Evolutionary conservation across 1,140 invertebrate genomes (phyloP).

Genomic region (Brachionus angularis): DNA sequence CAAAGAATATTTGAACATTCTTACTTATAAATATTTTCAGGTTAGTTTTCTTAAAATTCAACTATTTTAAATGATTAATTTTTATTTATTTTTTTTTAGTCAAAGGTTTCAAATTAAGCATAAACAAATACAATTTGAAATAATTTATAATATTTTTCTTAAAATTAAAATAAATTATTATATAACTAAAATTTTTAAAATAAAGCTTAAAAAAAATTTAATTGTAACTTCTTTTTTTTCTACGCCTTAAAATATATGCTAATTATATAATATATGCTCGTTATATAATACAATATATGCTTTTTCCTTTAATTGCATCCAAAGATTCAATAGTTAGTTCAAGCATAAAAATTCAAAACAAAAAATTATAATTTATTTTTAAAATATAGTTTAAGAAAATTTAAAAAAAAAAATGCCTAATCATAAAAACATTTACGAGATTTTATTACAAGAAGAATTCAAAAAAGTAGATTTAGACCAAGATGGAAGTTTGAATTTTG

Average conservation of each 20-base stretch:
- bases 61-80: too few relatives aligned
- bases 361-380: background rate
- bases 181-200: too few relatives aligned
- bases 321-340: too few relatives aligned
- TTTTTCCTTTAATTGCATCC: too few relatives aligned
- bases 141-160: background rate
- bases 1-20: constrained; percentile 21
- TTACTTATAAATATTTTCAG: constrained; percentile 6
- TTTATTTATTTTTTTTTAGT: background rate
- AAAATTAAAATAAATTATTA: background rate
- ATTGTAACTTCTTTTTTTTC: too few relatives aligned
- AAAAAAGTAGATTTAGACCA: background rate
- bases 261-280: too few relatives aligned
- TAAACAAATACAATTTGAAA: background rate
- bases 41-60: background rate
- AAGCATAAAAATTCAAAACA: background rate
- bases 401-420: background rate
- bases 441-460: background rate
- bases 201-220: too few relatives aligned
- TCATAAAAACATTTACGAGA: background rate
- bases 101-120: background rate
- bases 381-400: background rate
- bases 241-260: too few relatives aligned
- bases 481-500: constrained; percentile 16
- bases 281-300: too few relatives aligned